Conservation (phyloP, 2,797 vertebrate genomes). For the Valencia hispanica region DNA sequence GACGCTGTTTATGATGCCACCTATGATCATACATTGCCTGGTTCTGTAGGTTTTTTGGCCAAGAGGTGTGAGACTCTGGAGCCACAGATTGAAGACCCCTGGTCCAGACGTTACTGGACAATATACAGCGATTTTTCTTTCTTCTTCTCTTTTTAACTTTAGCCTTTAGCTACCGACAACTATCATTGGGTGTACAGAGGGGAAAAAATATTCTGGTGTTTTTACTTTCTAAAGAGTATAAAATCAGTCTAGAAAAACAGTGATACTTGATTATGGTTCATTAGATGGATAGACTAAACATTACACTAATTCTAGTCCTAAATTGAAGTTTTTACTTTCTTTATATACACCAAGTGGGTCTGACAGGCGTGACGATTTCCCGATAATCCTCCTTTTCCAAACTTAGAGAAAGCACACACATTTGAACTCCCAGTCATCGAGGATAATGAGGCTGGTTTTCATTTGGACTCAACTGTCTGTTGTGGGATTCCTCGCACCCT, state of each 20-base stretch:
- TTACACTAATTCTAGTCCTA: not conserved
- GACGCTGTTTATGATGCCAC: not conserved
- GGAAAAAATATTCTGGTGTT: not conserved
- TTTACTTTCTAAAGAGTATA: not conserved
- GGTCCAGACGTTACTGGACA: not conserved
- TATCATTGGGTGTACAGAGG: not conserved
- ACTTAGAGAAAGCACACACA: slow-evolving; percentile 13
- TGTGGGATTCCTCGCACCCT: slow-evolving; percentile 66
- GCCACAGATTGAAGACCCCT: not conserved
- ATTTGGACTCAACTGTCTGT: slow-evolving; percentile 57
- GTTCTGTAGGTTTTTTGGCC: not conserved
- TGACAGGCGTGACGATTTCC: not conserved
- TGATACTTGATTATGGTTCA: not conserved
- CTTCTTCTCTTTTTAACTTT: not conserved
- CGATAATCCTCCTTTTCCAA: not conserved
- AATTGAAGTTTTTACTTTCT: not conserved
- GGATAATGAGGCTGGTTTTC: slow-evolving; percentile 60
- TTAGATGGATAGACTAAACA: not conserved
- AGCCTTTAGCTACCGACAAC: not conserved
- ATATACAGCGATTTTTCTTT: not conserved
- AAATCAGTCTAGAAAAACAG: not conserved
- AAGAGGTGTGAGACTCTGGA: not conserved
- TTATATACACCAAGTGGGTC: not conserved
- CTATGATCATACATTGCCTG: not conserved
- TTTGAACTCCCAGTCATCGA: slow-evolving; percentile 33